Base-by-base conservation (phyloP, 2,888 invertebrate species). In the Sarcophaga carnaria region DNA sequence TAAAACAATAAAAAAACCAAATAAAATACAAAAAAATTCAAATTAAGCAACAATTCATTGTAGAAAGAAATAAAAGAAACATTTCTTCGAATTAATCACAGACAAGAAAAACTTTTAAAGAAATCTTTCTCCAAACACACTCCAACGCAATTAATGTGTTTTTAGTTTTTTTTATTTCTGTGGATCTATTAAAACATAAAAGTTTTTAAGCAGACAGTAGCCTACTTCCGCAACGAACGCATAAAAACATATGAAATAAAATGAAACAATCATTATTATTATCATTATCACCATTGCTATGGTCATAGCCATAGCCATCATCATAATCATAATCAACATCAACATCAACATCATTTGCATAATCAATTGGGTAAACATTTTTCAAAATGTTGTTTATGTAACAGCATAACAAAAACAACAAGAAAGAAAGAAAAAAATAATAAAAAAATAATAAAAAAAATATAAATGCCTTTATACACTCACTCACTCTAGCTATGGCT, bases 351-450 rank as follows among this genome's bases (percentile, higher is more conserved):
- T 76, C 81, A 87, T 87, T 87, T 87, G 87, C 87, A 87, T 87
- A 87, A 87, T 87, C 87, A 84, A 84, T 87, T 87, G 87, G 84
- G 84, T 87, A 87, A 84, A 84, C 81, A 84, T 87, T 79, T 75
- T 60, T 54, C 54, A 81, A 81, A 84, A 70, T 66, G 81, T 76
- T 66, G 81, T 76, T 87, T 87, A 87, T 87, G 81, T 87, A 87
- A 87, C 81, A 74, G 47, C 71, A 64, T 12, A 49, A 69, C 69
- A 69, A 45, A 67, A 49, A 69, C 69, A 69, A 22, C 47, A 49
- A 66, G 27, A 60, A 14, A 14, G 17, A 76, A 14, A 66, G n/a
- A 60, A 60, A 20, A 20, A 72, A 59, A 70, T 45, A 64, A 27
- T 11, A n/a, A 49, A 62, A 69, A 69, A 22, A 60, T 8, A 14